Conservation (phyloP, 2,888 invertebrate species). For the Microplitis manilae region DNA sequence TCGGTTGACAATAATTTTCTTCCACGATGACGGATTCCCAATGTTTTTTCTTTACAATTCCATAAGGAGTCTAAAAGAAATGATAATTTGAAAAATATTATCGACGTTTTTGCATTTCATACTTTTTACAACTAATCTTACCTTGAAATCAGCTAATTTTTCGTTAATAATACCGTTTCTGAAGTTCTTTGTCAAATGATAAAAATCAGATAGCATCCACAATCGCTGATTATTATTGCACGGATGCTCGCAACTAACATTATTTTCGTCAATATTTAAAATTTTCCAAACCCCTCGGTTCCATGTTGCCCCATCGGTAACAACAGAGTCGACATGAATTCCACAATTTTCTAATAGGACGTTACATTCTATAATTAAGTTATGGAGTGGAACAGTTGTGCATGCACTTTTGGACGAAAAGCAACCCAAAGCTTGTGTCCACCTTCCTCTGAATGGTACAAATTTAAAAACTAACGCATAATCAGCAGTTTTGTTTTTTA, state of each 20-base stretch:
- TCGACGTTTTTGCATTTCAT: not conserved
- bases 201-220: conserved; percentile 51
- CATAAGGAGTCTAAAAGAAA: conserved; percentile 45
- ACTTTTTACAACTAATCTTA: not conserved
- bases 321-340: conserved; percentile 48
- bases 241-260: conserved; percentile 49
- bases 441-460: conserved; percentile 50
- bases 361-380: conserved; percentile 52
- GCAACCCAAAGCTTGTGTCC: conserved; percentile 51
- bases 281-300: conserved; percentile 54
- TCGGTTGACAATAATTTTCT: conserved; percentile 17
- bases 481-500: conserved; percentile 47
- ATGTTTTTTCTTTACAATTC: conserved; percentile 40
- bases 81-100: not conserved
- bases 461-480: conserved; percentile 56
- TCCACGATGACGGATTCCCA: conserved; percentile 39
- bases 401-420: conserved; percentile 50
- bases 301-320: conserved; percentile 52
- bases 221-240: conserved; percentile 40
- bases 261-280: conserved; percentile 37
- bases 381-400: conserved; percentile 45
- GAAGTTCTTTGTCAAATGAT: conserved; percentile 49
- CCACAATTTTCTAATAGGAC: conserved; percentile 48
- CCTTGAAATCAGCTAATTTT: conserved; percentile 1
- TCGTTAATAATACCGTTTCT: conserved; percentile 27